phyloP scores from a whole-genome alignment of 2,888 invertebrate species.

The Tenthredo mesomela region DNA sequence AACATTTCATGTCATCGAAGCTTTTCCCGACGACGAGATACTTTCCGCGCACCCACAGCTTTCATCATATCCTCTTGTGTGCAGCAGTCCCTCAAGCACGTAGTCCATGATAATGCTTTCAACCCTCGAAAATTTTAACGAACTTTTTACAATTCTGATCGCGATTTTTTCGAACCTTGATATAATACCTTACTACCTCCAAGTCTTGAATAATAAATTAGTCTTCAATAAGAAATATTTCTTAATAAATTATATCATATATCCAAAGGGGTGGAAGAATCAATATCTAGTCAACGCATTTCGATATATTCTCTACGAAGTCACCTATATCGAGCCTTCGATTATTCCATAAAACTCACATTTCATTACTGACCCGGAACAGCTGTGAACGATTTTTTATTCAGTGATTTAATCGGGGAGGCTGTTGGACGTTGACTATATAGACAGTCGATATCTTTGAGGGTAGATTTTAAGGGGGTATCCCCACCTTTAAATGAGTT shows the following conservation, averaged over 20 bases:
- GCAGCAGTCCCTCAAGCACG: neutral
- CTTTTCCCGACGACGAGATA: constrained; percentile 6
- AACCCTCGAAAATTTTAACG: constrained; percentile 5
- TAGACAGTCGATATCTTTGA: neutral
- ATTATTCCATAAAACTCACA: neutral
- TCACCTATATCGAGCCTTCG: neutral
- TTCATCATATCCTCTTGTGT: neutral
- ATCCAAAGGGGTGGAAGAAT: neutral
- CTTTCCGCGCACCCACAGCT: neutral
- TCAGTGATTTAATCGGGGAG: neutral
- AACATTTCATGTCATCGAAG: constrained; percentile 37
- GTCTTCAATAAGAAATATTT: neutral
- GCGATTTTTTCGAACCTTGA: neutral
- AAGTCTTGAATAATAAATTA: neutral
- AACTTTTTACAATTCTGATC: neutral
- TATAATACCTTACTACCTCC: neutral
- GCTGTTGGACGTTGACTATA: neutral
- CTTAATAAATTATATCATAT: neutral
- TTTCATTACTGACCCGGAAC: neutral
- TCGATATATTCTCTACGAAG: neutral
- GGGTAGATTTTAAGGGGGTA: neutral
- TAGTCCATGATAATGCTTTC: neutral
- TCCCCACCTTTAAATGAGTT: too few relatives aligned
- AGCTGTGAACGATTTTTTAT: neutral
- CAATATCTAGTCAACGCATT: neutral